Evolutionary conservation across 2,888 invertebrate species (phyloP).

Genomic region (Erynnis tages): DNA sequence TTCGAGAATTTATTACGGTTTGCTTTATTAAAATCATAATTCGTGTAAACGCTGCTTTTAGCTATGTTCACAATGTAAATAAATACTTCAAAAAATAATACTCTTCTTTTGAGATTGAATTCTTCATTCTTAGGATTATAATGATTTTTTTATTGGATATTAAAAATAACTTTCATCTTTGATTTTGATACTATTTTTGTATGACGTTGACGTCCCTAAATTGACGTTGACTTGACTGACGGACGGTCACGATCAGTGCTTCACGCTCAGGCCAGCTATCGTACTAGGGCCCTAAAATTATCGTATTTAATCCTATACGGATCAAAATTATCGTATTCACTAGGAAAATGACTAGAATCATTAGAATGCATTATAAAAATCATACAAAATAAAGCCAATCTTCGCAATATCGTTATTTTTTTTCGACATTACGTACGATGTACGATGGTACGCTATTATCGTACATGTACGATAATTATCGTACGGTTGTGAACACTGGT

Average conservation of each 20-base stretch:
- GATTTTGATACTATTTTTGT: slow-evolving; percentile 72
- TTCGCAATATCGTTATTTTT: no score
- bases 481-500: no score
- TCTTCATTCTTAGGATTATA: slow-evolving; percentile 50
- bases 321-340: no score
- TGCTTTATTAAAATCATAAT: slow-evolving; percentile 75
- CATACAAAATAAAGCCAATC: no score
- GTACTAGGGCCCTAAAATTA: no score
- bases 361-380: no score
- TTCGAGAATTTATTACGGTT: slow-evolving; percentile 63
- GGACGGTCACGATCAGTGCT: neutral
- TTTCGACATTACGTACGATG: no score
- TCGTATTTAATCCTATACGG: no score
- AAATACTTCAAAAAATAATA: slow-evolving; percentile 45
- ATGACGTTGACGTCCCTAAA: slow-evolving; percentile 42
- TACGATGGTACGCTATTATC: no score
- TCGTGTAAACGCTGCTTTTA: slow-evolving; percentile 57
- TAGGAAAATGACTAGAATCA: no score
- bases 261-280: no score
- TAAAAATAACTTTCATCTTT: slow-evolving; percentile 78
- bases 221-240: neutral
- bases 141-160: slow-evolving; percentile 51
- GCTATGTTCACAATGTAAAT: slow-evolving; percentile 44
- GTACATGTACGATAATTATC: no score
- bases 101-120: slow-evolving; percentile 41